A percentile compares a stretch with the other conserved stretches of the same genome.
Evolutionary conservation across 2,888 invertebrate species (phyloP).

Genomic region (Hofmannophila pseudospretella): DNA sequence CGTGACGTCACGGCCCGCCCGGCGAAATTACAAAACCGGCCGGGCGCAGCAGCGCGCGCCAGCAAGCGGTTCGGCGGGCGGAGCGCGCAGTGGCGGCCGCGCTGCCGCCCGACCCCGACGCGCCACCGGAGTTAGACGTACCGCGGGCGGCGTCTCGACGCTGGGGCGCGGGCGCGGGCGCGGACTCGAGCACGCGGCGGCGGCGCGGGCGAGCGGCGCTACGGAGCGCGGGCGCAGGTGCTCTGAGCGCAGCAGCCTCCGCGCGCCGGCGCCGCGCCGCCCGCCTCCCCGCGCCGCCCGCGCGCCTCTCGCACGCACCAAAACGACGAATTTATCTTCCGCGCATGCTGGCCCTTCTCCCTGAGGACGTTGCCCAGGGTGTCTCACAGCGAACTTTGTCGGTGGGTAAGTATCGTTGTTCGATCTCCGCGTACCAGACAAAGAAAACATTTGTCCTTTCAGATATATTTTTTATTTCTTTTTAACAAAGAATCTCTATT

Average conservation of each 20-base stretch:
- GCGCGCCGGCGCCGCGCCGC: constrained; percentile 79
- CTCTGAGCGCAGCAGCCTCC: constrained; percentile 83
- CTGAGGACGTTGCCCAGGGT: constrained; percentile 60
- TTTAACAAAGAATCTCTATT: neutral
- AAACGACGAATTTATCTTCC: constrained; percentile 76
- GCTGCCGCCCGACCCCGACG: constrained; percentile 74
- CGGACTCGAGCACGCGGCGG: constrained; percentile 67
- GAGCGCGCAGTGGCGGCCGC: constrained; percentile 65
- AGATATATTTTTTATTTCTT: neutral
- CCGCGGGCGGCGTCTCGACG: constrained; percentile 74
- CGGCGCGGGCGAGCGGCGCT: constrained; percentile 70
- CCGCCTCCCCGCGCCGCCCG: constrained; percentile 68
- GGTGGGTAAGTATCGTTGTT: neutral
- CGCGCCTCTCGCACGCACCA: constrained; percentile 67
- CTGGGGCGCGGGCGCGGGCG: constrained; percentile 54
- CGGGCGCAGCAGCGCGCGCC: constrained; percentile 45
- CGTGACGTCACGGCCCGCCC: constrained; percentile 73
- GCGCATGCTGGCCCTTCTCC: constrained; percentile 68
- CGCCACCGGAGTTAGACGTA: constrained; percentile 62
- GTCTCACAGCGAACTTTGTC: constrained; percentile 17
- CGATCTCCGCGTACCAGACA: neutral
- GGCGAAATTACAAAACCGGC: constrained; percentile 75
- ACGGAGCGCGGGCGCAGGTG: constrained; percentile 82
- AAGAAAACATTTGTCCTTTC: neutral
- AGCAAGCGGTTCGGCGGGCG: constrained; percentile 41